phyloP scores from a whole-genome alignment of 2,888 invertebrate species.

The Ypsolopha sequella region DNA sequence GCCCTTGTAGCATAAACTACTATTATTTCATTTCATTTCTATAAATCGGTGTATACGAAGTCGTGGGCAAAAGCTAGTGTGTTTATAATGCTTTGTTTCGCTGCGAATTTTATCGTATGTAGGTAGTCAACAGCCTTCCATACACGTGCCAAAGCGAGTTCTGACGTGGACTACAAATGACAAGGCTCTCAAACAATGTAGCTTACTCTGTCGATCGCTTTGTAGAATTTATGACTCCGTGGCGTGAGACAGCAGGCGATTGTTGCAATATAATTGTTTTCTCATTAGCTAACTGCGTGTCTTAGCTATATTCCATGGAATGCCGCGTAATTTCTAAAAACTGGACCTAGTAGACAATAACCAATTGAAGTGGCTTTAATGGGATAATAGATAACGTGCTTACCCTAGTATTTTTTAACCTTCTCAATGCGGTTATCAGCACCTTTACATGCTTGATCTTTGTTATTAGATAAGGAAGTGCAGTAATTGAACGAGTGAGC shows the following conservation, averaged over 20 bases:
- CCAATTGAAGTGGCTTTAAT: background rate
- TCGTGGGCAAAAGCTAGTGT: no score
- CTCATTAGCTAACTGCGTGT: slow-evolving; percentile 12
- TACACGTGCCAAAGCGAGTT: slow-evolving; percentile 34
- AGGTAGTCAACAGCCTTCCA: slow-evolving; percentile 19
- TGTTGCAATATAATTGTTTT: slow-evolving; percentile 29
- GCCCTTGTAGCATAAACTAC: no score
- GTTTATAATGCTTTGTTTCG: no score
- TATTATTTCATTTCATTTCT: no score
- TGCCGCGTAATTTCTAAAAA: slow-evolving; percentile 38
- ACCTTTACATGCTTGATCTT: background rate
- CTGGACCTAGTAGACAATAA: slow-evolving; percentile 24
- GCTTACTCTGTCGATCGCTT: background rate
- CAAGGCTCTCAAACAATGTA: background rate
- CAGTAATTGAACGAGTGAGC: no score
- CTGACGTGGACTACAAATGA: slow-evolving; percentile 18
- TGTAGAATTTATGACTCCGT: slow-evolving; percentile 24
- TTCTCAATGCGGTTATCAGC: background rate
- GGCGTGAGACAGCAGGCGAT: slow-evolving; percentile 27
- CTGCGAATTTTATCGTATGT: no score
- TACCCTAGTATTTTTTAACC: no score
- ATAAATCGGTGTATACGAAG: no score
- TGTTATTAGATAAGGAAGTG: background rate
- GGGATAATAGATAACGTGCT: background rate
- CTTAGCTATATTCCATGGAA: slow-evolving; percentile 30